These are phyloP conservation scores for Drosophila prolongata DNA, from an alignment of 2,888 invertebrate genomes.

Conservation along the genomic window DNA sequence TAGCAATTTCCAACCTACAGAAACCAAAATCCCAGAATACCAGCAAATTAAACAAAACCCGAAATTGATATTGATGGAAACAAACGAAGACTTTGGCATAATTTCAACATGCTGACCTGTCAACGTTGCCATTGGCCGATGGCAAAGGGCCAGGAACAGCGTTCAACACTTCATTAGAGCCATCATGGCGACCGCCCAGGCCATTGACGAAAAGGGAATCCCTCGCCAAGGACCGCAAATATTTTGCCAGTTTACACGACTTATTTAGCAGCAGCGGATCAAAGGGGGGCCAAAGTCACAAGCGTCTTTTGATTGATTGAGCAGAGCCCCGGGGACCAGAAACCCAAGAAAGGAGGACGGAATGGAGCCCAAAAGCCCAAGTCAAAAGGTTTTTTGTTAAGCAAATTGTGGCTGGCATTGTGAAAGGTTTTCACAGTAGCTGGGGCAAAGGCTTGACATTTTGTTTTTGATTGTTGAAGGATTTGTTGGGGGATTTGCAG, in stretches of 20 bases:
- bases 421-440: conserved; percentile 50
- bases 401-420: conserved; percentile 67
- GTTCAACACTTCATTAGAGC: conserved; percentile 71
- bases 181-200: conserved; percentile 42
- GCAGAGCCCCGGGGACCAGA: conserved; percentile 34
- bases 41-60: conserved; percentile 40
- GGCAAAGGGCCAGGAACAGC: conserved; percentile 18
- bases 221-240: conserved; percentile 48
- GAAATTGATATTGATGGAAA: conserved; percentile 63
- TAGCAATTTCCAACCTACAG: no score
- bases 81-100: conserved; percentile 49
- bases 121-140: conserved; percentile 34
- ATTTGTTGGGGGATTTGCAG: conserved; percentile 41
- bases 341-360: conserved; percentile 1
- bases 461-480: conserved; percentile 59
- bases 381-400: conserved; percentile 79
- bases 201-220: conserved; percentile 1
- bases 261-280: conserved; percentile 58
- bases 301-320: conserved; percentile 74
- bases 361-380: conserved; percentile 32
- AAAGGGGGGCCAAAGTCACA: conserved; percentile 52
- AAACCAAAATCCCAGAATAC: conserved; percentile 11
- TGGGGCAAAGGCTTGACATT: conserved; percentile 48
- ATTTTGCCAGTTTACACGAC: conserved; percentile 71
- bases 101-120: conserved; percentile 61